Conservation (phyloP, 2,888 invertebrate genomes). For the Trilocha varians region DNA sequence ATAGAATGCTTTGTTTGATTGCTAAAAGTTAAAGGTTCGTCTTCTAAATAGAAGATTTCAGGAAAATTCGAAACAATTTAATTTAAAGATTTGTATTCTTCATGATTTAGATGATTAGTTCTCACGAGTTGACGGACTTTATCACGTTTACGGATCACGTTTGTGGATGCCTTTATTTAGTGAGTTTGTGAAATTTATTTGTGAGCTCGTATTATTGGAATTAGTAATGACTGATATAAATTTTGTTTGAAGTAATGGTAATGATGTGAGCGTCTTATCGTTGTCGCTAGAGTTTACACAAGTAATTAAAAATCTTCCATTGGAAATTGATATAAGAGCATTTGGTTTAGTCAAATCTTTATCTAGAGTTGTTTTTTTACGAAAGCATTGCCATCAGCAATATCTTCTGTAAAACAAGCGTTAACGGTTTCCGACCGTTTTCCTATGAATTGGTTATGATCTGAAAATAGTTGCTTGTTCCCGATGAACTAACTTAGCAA, state of each 20-base stretch:
- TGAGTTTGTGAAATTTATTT: too few species aligned
- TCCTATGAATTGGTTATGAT: conserved; percentile 10
- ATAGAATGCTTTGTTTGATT: conserved; percentile 27
- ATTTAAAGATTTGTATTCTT: conserved; percentile 19
- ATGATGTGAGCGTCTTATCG: neutral
- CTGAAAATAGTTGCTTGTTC: neutral
- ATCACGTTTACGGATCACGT: too few species aligned
- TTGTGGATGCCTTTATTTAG: neutral
- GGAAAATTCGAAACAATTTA: conserved; percentile 18
- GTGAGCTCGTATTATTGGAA: too few species aligned
- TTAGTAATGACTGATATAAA: conserved; percentile 4
- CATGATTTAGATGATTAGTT: conserved; percentile 19
- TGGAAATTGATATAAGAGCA: conserved; percentile 13
- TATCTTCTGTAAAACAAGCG: conserved; percentile 10
- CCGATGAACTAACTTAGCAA: neutral
- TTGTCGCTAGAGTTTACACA: conserved; percentile 2
- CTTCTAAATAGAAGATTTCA: conserved; percentile 26
- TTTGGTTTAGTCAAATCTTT: conserved; percentile 17
- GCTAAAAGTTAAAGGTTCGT: conserved; percentile 16
- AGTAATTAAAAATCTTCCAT: conserved; percentile 12
- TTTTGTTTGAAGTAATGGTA: neutral
- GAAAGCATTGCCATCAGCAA: conserved; percentile 14
- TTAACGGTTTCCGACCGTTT: conserved; percentile 19
- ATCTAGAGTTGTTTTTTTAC: conserved; percentile 17
- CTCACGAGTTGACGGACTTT: conserved; percentile 5